Evolutionary conservation across 2,797 vertebrate species (phyloP).

Genomic region (Aphelocoma californica): DNA sequence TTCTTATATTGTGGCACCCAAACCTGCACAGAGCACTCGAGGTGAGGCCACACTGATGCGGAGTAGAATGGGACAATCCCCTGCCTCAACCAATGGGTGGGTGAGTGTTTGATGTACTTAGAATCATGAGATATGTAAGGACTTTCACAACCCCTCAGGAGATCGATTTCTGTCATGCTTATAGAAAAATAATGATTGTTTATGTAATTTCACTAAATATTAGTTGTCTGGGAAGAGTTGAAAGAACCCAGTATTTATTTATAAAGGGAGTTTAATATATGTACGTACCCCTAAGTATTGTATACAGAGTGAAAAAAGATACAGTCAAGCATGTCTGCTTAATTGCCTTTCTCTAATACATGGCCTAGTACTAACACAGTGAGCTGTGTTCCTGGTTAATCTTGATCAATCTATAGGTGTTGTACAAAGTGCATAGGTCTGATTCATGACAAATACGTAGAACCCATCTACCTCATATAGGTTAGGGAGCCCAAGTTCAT

Average conservation of each 20-base stretch:
- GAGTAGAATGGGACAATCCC: neutral
- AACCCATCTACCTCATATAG: neutral
- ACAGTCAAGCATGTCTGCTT: neutral
- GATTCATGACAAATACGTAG: neutral
- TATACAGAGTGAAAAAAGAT: neutral
- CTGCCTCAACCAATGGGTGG: neutral
- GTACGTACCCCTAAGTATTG: neutral
- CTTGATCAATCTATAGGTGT: neutral
- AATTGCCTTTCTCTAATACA: neutral
- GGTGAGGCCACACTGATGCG: rapidly evolving
- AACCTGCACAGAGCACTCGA: neutral
- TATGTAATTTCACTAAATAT: neutral
- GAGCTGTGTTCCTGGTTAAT: neutral
- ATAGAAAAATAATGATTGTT: neutral
- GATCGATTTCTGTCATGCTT: neutral
- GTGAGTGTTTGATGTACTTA: neutral
- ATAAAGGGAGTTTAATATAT: neutral
- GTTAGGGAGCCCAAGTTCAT: neutral
- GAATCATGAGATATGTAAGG: neutral
- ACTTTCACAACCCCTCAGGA: neutral
- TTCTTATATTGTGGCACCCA: neutral
- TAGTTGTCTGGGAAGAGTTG: neutral
- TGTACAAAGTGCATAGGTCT: neutral
- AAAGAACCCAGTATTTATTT: neutral
- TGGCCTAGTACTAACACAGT: neutral